Base-by-base conservation (phyloP, 2,797 vertebrate species). In the Rhinophrynus dorsalis region DNA sequence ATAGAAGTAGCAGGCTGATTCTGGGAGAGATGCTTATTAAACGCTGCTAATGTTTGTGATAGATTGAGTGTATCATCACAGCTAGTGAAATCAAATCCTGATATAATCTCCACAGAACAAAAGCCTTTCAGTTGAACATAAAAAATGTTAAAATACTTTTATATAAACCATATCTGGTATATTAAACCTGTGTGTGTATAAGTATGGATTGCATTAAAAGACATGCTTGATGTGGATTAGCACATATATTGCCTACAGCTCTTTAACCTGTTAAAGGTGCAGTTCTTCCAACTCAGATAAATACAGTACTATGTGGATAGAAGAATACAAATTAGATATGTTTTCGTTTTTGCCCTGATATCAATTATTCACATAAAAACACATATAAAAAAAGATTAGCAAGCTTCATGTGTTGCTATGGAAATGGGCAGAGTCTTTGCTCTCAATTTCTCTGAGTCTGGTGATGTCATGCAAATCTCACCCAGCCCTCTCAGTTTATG, bases 61-160 rank as follows among this genome's bases (percentile, higher is more conserved):
- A 80, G 72, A 85, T 84, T 30, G 82, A 86, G 87, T 80, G 86
- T 81, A 85, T 78, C 77, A 70, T 82, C 76, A 54, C 50, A 83
- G 77, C 75, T 78, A 86, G 81, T 77, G 86, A 85, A 86, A 84
- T 83, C 78, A 77, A 86, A 82, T 81, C 82, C 84, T 29, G 24
- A 80, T 64, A 29, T 85, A 84, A 86, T 87, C 87, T 84, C 76
- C 77, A 75, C 29, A 75, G 78, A 89, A 90, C 86, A 90, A 89
- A 90, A 87, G 82, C 76, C 85, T 82, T 84, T 86, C 83, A 84
- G 86, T 85, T 47, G 80, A 67, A 80, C 29, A 13, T 79, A 79
- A 81, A 74, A 87, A 77, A 44, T 33, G 76, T 66, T 63, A 65
- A 35, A 68, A 80, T 67, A 60, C 80, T 65, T 80, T 83, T 48